These are phyloP conservation scores for Hermaeophaga mercurialis DNA, from an alignment of 2,888 invertebrate genomes.

Conservation along the genomic window DNA sequence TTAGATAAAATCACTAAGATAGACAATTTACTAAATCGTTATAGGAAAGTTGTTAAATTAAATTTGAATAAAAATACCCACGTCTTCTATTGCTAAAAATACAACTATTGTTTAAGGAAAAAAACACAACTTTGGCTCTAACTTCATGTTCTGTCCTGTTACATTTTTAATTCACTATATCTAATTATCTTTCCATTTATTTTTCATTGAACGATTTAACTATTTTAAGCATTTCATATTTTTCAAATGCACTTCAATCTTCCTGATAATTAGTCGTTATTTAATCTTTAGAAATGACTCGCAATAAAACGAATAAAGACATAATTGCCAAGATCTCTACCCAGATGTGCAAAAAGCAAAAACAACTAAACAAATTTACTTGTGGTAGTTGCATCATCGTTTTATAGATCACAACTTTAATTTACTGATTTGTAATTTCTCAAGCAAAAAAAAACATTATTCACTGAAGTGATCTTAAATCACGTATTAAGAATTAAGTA, in stretches of 20 bases:
- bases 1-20: no score
- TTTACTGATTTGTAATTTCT: neutral
- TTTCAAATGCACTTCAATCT: neutral
- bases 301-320: slow-evolving; percentile 8
- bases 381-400: slow-evolving; percentile 20
- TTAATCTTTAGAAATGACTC: slow-evolving; percentile 11
- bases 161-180: no score
- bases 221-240: no score
- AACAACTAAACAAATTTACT: slow-evolving; percentile 2
- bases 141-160: no score
- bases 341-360: slow-evolving; percentile 21
- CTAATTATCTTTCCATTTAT: no score
- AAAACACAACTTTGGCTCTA: no score
- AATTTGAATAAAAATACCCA: no score
- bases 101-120: no score
- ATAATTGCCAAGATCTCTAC: slow-evolving; percentile 19
- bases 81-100: no score
- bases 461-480: neutral
- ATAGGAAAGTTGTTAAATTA: no score
- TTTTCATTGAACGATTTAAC: no score
- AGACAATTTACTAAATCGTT: no score
- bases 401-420: slow-evolving; percentile 4
- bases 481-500: neutral
- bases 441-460: neutral
- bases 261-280: neutral